These are phyloP conservation scores for Phoenicopterus ruber DNA, from an alignment of 2,113 vertebrate genomes.

Conservation along the genomic window DNA sequence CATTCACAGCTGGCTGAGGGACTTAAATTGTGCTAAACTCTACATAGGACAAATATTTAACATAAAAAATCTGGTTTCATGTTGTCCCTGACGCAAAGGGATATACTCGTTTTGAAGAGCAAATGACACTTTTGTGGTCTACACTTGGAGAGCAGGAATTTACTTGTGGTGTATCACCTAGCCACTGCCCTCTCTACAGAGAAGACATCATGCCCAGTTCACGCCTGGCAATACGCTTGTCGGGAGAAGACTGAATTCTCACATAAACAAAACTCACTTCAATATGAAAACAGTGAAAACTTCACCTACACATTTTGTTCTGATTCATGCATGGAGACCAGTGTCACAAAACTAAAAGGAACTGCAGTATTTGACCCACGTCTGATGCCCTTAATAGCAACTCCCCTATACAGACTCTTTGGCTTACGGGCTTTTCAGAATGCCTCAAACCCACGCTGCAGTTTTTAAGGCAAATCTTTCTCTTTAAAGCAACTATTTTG, in stretches of 20 bases:
- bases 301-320: not conserved
- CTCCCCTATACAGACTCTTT: not conserved
- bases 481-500: not conserved
- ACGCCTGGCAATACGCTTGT: fast-evolving
- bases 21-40: not conserved
- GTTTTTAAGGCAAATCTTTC: not conserved
- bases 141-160: not conserved
- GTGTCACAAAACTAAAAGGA: not conserved
- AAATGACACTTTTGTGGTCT: not conserved
- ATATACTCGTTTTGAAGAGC: not conserved
- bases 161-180: not conserved
- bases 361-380: not conserved
- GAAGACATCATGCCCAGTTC: not conserved
- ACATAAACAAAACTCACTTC: not conserved
- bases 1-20: not conserved
- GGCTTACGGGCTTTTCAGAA: not conserved
- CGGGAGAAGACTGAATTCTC: not conserved
- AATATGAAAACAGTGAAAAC: not conserved
- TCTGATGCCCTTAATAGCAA: not conserved
- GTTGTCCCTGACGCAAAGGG: not conserved
- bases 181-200: not conserved
- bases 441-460: not conserved
- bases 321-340: fast-evolving
- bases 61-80: not conserved
- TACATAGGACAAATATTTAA: not conserved